phyloP scores from a whole-genome alignment of 2,888 invertebrate species.

The Diarsia dahlii region DNA sequence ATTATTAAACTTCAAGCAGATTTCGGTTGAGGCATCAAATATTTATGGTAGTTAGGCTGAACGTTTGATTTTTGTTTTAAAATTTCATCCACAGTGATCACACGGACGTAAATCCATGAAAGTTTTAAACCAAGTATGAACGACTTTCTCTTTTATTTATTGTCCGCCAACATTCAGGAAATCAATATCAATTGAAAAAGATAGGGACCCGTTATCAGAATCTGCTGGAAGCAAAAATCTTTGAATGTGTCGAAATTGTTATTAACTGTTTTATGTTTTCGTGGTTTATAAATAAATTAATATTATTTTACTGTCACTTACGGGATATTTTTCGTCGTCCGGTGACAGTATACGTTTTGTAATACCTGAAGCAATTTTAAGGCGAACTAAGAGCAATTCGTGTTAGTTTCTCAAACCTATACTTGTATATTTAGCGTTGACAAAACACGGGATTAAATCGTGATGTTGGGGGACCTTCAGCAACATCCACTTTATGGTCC shows the following conservation, averaged over 20 bases:
- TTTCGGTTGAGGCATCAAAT: background rate
- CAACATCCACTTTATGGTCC: constrained; percentile 65
- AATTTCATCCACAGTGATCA: background rate
- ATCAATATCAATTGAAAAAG: too few species aligned
- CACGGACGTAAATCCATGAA: background rate
- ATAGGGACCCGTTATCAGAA: too few species aligned
- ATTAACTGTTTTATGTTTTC: too few species aligned
- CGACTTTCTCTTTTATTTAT: background rate
- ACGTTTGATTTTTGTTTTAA: too few species aligned
- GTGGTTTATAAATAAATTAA: too few species aligned
- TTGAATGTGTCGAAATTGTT: too few species aligned
- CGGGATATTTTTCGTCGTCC: too few species aligned
- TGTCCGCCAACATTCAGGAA: background rate
- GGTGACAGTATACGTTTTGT: too few species aligned
- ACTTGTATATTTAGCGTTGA: constrained; percentile 50
- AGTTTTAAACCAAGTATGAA: background rate
- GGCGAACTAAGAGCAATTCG: background rate
- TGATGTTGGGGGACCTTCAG: constrained; percentile 60
- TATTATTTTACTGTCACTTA: too few species aligned
- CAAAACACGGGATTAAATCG: constrained; percentile 69
- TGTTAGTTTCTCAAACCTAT: background rate
- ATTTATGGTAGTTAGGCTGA: background rate
- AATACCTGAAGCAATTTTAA: background rate
- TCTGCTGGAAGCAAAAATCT: too few species aligned
- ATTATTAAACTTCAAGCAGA: background rate